Base-by-base conservation (phyloP, 2,888 invertebrate species). In the Philopedon plagiatum region DNA sequence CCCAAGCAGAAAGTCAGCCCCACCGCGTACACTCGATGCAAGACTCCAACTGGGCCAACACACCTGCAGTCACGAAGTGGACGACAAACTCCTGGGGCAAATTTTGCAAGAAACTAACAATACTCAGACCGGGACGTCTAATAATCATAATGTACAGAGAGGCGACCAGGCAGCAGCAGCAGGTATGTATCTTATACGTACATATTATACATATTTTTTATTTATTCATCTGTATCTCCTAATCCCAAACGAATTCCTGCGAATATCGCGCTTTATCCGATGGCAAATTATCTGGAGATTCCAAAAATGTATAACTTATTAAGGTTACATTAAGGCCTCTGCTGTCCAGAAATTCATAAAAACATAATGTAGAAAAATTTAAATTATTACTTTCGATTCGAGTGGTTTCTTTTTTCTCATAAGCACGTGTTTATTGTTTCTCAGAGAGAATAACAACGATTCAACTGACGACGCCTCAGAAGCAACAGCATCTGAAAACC, bases 401-500 rank as follows among this genome's bases (percentile, higher is more conserved):
- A n/a, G n/a, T n/a, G 26, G 26, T 5, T 3, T 5, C n/a, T n/a
- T n/a, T n/a, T n/a, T n/a, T n/a, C n/a, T n/a, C 3, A 26, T 26
- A 26, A 3, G 7, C 26, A 7, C 26, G n/a, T n/a, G 7, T 3
- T 7, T 26, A 5, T 26, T 26, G 8, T 18, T 54, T 66, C 66
- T 32, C 91, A 91, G 73, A 87, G n/a, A n/a, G 91, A 73, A 90
- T 92, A 63, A 92, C 92, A 80, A 92, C 92, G 8, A 92, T 93
- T 76, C 92, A 93, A 79, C 83, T 93, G 57, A 92, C n/a, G n/a
- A n/a, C 92, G 13, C 90, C 91, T 9, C 92, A 92, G 79, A 93
- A 92, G 80, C 93, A 93, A 80, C 84, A 89, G 84, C 86, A 87
- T 78, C 80, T 91, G 74, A 89, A 90, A 80, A 88, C 88, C 68